Conservation (phyloP, 2,113 vertebrate genomes). For the Orycteropus afer region DNA sequence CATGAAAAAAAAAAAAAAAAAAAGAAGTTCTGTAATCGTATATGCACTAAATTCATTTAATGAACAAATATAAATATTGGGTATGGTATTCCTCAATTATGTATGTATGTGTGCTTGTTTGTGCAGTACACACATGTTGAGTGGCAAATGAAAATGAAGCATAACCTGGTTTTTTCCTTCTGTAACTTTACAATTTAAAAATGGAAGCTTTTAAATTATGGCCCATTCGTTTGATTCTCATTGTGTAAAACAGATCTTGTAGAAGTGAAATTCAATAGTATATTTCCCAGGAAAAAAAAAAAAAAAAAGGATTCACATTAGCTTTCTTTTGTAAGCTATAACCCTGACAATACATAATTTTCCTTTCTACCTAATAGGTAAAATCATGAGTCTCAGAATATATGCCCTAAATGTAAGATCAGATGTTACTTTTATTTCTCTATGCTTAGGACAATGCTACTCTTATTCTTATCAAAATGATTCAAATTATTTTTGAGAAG, state of each 20-base stretch:
- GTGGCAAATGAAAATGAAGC: background rate
- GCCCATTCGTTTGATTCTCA: background rate
- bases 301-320: background rate
- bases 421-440: background rate
- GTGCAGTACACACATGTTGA: background rate
- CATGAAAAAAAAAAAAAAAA: background rate
- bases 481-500: constrained; percentile 49
- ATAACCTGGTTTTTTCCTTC: background rate
- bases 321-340: background rate
- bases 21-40: too few relatives aligned
- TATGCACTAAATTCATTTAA: background rate
- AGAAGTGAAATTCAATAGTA: background rate
- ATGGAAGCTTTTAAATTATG: background rate
- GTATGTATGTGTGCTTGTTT: background rate
- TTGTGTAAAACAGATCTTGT: background rate
- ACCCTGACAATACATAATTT: background rate
- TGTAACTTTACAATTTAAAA: background rate
- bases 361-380: background rate
- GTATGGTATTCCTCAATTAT: background rate
- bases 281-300: background rate
- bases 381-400: background rate
- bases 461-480: constrained; percentile 41
- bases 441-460: background rate
- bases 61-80: background rate
- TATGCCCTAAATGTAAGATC: background rate